Evolutionary conservation across 2,888 invertebrate species (phyloP).

Genomic region (Pasiphila rectangulata): DNA sequence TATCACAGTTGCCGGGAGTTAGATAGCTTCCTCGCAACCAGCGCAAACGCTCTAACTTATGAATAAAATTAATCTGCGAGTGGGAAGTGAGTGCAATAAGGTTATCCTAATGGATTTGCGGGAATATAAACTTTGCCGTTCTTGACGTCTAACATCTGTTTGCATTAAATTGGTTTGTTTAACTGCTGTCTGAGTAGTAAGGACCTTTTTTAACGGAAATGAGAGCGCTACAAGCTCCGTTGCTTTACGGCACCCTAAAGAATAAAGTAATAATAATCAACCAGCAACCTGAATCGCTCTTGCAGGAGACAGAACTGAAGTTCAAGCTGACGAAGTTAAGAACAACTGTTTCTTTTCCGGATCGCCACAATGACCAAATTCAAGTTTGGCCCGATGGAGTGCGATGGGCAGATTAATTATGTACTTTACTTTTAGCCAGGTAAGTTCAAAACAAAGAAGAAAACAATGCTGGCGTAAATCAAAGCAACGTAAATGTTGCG

Average conservation of each 20-base stretch:
- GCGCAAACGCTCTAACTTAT: slow-evolving; percentile 30
- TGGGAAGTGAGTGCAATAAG: slow-evolving; percentile 21
- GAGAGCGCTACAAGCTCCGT: too few species aligned
- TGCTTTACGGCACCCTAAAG: too few species aligned
- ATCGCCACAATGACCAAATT: not conserved
- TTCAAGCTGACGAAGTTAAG: slow-evolving; percentile 5
- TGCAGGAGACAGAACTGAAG: not conserved
- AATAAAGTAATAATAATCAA: not conserved
- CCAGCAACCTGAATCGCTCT: not conserved
- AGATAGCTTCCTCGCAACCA: slow-evolving; percentile 27
- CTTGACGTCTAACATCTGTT: slow-evolving; percentile 9
- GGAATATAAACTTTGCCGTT: slow-evolving; percentile 20
- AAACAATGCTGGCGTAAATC: not conserved
- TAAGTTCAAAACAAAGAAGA: not conserved
- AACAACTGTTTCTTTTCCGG: slow-evolving; percentile 6
- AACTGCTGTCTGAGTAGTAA: too few species aligned
- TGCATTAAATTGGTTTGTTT: not conserved
- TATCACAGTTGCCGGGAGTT: slow-evolving; percentile 28
- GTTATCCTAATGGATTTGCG: slow-evolving; percentile 26
- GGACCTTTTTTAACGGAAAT: too few species aligned
- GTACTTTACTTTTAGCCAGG: too few species aligned
- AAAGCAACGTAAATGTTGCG: slow-evolving; percentile 5
- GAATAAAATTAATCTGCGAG: slow-evolving; percentile 33
- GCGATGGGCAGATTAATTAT: slow-evolving; percentile 2
- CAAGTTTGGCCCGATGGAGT: slow-evolving; percentile 4